Base-by-base conservation (phyloP, 2,888 invertebrate species). In the Troilus luridus region DNA sequence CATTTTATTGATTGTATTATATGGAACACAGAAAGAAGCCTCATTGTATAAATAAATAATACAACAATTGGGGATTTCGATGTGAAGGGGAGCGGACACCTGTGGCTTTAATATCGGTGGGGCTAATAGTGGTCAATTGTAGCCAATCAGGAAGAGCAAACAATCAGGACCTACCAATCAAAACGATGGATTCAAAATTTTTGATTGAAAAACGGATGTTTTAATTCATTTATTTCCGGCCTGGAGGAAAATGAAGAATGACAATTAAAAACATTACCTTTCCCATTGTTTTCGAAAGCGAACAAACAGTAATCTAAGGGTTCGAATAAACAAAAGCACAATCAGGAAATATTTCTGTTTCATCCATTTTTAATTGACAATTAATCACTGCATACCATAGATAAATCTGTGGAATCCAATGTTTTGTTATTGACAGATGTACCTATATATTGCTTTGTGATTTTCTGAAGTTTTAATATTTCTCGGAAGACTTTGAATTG, bases 41-140 rank as follows among this genome's bases (percentile, higher is more conserved):
- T 72, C 27, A 27, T 24, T 77, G 72, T 77, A 41, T 77, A 77
- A 77, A 77, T 77, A 77, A 77, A 77, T 77, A 77, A 77, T 77
- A 77, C 27, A 77, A 77, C 27, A 27, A 77, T 17, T 64, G 64
- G 9, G 72, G 41, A 77, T 27, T 77, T 0, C 12, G 72, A 24
- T 41, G 72, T 7, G 27, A 41, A 17, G 72, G 27, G 27, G 17
- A 14, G 72, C 24, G 14, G 24, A 77, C 72, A 77, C 72, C 72
- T 77, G 72, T 77, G 72, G 72, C 27, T 77, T 77, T 77, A 77
- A 77, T 77, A 77, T 77, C 72, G 72, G 14, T 41, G 72, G 9
- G 72, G 17, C 17, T 77, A 77, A 77, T 77, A 77, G 72, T 77
- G 72, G 41, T 8, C 72, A 67, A 67, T 67, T 67, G 67, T 67